A percentile compares a stretch with the other conserved stretches of the same genome.
Evolutionary conservation across 2,797 vertebrate species (phyloP).

Genomic region (Dallia pectoralis): DNA sequence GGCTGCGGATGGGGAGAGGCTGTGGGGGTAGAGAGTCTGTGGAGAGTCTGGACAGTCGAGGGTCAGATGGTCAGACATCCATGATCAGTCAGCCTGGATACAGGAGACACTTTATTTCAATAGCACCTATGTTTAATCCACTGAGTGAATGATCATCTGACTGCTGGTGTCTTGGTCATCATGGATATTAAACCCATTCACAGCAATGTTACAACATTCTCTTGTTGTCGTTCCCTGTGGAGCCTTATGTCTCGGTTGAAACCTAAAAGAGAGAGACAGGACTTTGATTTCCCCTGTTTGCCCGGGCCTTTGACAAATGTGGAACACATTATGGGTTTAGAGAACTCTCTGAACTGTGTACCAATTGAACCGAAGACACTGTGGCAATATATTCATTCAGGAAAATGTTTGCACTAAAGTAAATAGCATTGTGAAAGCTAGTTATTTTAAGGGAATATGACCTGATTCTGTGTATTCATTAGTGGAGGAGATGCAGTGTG

Average conservation of each 20-base stretch:
- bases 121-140: conserved; percentile 9
- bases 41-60: conserved; percentile 17
- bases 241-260: conserved; percentile 21
- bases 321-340: conserved; percentile 36
- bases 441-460: neutral
- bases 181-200: neutral
- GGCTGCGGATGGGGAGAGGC: no score
- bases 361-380: conserved; percentile 20
- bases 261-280: conserved; percentile 27
- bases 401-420: conserved; percentile 28
- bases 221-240: conserved; percentile 7
- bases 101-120: conserved; percentile 14
- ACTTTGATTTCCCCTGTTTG: conserved; percentile 27
- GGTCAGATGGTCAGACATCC: conserved; percentile 23
- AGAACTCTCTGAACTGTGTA: conserved; percentile 7
- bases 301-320: conserved; percentile 23
- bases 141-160: conserved; percentile 14
- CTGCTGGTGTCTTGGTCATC: neutral
- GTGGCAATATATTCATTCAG: conserved; percentile 30
- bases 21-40: no score
- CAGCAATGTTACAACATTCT: neutral
- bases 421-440: conserved; percentile 26
- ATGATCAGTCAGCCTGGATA: neutral
- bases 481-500: neutral
- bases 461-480: neutral